Base-by-base conservation (phyloP, 2,888 invertebrate species). In the Melanotus villosus region DNA sequence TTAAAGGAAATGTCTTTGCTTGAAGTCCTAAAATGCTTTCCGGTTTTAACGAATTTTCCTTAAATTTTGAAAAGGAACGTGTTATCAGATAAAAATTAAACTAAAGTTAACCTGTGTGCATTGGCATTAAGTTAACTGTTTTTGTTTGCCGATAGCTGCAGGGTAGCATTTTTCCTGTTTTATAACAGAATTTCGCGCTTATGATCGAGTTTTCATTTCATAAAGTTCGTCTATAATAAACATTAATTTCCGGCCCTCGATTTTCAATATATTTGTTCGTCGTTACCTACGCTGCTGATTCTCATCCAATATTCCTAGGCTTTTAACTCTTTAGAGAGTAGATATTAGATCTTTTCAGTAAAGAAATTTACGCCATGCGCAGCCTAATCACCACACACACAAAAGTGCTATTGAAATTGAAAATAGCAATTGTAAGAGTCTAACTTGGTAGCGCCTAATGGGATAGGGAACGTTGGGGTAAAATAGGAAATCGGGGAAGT, bases 361-460 rank as follows among this genome's bases (percentile, higher is more conserved):
- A 32, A 45, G 59, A 59, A 59, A 50, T 45, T 59, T 32, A 14
- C 47, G 45, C 32, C 47, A 60, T 60, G 30, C 45, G 32, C 21
- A 47, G 45, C 34, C 34, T 60, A 60, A 50, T 60, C 45, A 34
- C 60, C 19, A 50, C 45, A 47, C 47, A 26, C 56, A 59, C 70
- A 66, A 70, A 65, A 56, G 54, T n/a, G 58, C 67, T 34, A 68
- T 67, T 67, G 70, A 65, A 73, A 75, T 73, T 70, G 75, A 73
- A 73, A 72, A 71, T 69, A 67, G 65, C 73, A 71, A 72, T 67
- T 70, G 71, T 73, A 70, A 69, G 65, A 70, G 54, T 70, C 59
- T 65, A 65, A 66, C 66, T 65, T 72, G 70, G 70, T 70, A 58
- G 67, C 50, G 56, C 67, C 67, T 72, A 75, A 75, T 73, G 70